Evolutionary conservation across 2,888 invertebrate genomes (phyloP).

Genomic region (Phalera bucephala): DNA sequence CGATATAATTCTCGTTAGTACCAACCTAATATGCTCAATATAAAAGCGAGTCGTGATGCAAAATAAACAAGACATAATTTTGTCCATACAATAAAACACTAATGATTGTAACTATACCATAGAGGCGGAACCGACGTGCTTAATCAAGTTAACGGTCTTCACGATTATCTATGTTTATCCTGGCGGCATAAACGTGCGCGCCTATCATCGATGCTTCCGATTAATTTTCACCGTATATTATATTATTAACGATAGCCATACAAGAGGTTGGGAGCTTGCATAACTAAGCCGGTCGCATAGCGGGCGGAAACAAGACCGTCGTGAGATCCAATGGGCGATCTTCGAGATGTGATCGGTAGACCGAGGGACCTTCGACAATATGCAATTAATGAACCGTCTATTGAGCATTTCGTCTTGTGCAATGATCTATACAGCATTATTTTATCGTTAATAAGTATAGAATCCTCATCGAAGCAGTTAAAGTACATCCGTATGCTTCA

Average conservation of each 20-base stretch:
- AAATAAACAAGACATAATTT: too few relatives aligned
- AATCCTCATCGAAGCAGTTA: conserved; percentile 20
- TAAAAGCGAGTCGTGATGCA: too few relatives aligned
- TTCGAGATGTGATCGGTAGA: conserved; percentile 52
- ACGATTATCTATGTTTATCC: conserved; percentile 64
- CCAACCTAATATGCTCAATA: neutral
- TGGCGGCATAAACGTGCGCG: conserved; percentile 58
- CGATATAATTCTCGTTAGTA: neutral
- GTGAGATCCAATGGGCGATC: conserved; percentile 55
- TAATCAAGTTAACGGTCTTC: conserved; percentile 60
- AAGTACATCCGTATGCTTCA: neutral
- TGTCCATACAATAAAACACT: neutral
- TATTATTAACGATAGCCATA: conserved; percentile 50
- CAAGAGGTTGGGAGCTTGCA: conserved; percentile 32
- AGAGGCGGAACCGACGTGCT: conserved; percentile 52
- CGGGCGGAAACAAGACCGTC: conserved; percentile 52
- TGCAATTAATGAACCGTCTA: conserved; percentile 67
- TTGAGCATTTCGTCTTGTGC: conserved; percentile 51
- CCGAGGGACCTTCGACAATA: conserved; percentile 59
- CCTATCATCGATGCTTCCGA: conserved; percentile 66
- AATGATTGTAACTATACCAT: neutral
- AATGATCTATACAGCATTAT: conserved; percentile 52
- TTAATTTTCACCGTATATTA: conserved; percentile 57
- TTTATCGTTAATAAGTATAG: conserved; percentile 67
- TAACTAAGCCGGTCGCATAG: conserved; percentile 26